Base-by-base conservation (phyloP, 2,888 invertebrate genomes). In the Amphipyra tragopoginis region DNA sequence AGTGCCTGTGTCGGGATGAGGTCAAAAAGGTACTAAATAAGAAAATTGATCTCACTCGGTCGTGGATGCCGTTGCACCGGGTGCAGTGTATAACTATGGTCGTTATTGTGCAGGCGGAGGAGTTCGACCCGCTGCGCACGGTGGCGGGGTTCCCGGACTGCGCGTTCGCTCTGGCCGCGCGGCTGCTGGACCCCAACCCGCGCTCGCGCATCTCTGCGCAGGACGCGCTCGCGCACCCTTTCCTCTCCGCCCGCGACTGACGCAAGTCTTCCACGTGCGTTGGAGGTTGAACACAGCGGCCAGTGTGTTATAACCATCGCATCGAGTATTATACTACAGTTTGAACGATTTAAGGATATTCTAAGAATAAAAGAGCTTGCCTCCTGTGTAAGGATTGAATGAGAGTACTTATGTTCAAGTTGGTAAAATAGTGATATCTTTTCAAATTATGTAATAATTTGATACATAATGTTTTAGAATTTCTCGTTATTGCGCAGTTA, bases 151-250 rank as follows among this genome's bases (percentile, higher is more conserved):
- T 96, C 90, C 97, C 98, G 21, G 95, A 96, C 79, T 93, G 96
- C 68, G 98, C 98, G 0, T 98, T 97, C 90, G 96, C 97, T 83
- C 95, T 98, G 72, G 94, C 98, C 59, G 91, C 93, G 72, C 95
- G 95, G 53, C 94, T 98, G 77, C 92, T 98, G 77, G 97, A 97
- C 86, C 95, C 97, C n/a, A 96, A 97, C 94, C 97, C 97, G n/a
- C 93, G 95, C 80, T 95, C 95, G 36, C 96, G 98, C 78, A 96
- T 97, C 68, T 95, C 97, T 9, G 98, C 98, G 34, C 95, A 95
- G 14, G 95, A 96, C 61, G 98, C 98, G 43, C 93, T 98, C 34
- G 87, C 91, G 43, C 98, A 98, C 95, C 96, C 97, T 51, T 98
- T 98, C 92, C 95, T 98, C 47, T 54, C 65, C 69, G 34, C 39